A percentile compares a stretch with the other conserved stretches of the same genome.
These are phyloP conservation scores for Bergia puertoricense DNA, from an alignment of 92 coral and sea anemone species.

Conservation along the genomic window DNA sequence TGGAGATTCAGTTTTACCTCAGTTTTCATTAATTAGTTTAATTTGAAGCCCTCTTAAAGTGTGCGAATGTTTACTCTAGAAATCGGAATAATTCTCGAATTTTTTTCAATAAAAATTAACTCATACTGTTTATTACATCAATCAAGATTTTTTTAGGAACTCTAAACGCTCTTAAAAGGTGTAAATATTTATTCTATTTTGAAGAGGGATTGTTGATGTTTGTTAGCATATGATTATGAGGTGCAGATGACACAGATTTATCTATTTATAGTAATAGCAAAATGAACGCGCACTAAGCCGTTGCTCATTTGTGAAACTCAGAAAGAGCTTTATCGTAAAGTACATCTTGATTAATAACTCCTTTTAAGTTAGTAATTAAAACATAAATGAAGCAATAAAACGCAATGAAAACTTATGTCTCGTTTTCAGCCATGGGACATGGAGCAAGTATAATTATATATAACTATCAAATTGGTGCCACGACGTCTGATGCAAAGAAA, in stretches of 20 bases:
- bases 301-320: background rate
- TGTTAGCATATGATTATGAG: background rate
- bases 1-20: background rate
- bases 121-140: background rate
- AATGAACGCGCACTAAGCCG: background rate
- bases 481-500: slow-evolving; percentile 14
- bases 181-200: slow-evolving; percentile 20
- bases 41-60: background rate
- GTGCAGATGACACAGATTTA: background rate
- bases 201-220: background rate
- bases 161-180: background rate
- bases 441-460: background rate
- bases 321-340: background rate
- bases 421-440: background rate
- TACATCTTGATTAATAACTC: background rate
- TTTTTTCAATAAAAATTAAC: background rate
- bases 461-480: slow-evolving; percentile 30
- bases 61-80: background rate
- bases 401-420: background rate
- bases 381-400: background rate
- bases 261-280: background rate
- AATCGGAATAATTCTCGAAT: background rate
- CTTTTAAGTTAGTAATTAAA: background rate
- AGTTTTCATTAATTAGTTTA: too few species aligned
- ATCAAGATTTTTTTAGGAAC: background rate